phyloP scores from a whole-genome alignment of 92 coral and sea anemone genomes.

The Siderastrea siderea region DNA sequence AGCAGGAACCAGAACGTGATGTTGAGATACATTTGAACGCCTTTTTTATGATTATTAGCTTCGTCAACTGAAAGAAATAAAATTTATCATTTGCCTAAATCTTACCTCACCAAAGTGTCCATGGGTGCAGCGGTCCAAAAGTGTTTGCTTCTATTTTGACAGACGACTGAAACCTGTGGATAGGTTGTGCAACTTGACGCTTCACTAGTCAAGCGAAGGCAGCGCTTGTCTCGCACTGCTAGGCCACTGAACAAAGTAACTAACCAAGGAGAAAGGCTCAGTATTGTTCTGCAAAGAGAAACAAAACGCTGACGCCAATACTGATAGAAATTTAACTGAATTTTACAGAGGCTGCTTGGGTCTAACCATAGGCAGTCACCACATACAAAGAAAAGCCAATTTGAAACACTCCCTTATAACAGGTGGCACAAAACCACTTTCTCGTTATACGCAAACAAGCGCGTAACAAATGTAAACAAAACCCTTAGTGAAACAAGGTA shows the following conservation, averaged over 20 bases:
- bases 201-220: no score
- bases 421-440: conserved; percentile 30
- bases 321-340: conserved; percentile 12
- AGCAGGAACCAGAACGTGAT: not conserved
- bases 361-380: conserved; percentile 42
- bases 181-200: not conserved
- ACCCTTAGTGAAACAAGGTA: not conserved
- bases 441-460: conserved; percentile 23
- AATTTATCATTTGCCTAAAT: not conserved
- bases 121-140: conserved; percentile 3
- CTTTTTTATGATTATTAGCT: no score
- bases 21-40: not conserved
- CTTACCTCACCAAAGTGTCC: conserved; percentile 32
- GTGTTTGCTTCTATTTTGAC: not conserved
- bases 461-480: conserved; percentile 12
- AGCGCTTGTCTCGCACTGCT: not conserved
- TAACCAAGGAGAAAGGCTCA: not conserved
- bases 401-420: conserved; percentile 5
- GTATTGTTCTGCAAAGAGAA: not conserved
- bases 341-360: conserved; percentile 22
- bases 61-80: not conserved
- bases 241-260: not conserved
- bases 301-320: not conserved
- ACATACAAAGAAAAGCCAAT: conserved; percentile 21
- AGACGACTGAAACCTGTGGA: conserved; percentile 10